phyloP scores from a whole-genome alignment of 2,113 vertebrate species.

The Dipodomys ordii region DNA sequence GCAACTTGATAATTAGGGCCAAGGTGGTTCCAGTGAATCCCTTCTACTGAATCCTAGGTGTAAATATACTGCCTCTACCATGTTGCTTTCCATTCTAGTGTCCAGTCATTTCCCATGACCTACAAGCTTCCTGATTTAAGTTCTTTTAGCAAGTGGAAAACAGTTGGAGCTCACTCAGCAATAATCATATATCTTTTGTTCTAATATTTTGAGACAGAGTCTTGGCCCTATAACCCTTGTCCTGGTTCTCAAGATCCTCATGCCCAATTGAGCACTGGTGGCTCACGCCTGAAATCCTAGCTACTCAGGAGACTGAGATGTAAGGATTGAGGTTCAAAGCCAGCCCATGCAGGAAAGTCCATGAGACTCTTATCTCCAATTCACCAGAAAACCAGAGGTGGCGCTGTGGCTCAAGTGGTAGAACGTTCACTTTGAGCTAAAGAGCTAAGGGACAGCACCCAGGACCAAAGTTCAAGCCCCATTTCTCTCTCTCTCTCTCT shows the following conservation, averaged over 20 bases:
- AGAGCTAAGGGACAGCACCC: too few species aligned
- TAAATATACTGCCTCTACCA: not conserved
- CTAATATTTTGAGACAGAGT: not conserved
- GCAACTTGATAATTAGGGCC: not conserved
- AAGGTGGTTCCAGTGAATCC: not conserved
- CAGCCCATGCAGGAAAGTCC: too few species aligned
- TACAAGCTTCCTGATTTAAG: not conserved
- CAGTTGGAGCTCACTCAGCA: constrained; percentile 4
- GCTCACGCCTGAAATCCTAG: too few species aligned
- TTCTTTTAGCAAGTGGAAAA: constrained; percentile 22
- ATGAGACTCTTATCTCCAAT: too few species aligned
- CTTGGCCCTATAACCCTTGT: not conserved
- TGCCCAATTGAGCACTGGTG: not conserved
- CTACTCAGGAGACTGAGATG: too few species aligned
- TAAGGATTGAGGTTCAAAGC: too few species aligned
- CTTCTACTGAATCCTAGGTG: not conserved
- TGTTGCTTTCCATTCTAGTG: constrained; percentile 21
- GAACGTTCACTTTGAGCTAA: too few species aligned
- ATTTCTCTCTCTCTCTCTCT: too few species aligned
- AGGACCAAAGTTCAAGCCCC: too few species aligned
- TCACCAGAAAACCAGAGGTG: too few species aligned
- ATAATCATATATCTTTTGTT: not conserved
- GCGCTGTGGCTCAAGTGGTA: too few species aligned
- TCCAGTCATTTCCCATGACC: not conserved
- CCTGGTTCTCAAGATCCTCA: too few species aligned